phyloP scores from a whole-genome alignment of 2,888 invertebrate species.

The Cheilosia grossa region DNA sequence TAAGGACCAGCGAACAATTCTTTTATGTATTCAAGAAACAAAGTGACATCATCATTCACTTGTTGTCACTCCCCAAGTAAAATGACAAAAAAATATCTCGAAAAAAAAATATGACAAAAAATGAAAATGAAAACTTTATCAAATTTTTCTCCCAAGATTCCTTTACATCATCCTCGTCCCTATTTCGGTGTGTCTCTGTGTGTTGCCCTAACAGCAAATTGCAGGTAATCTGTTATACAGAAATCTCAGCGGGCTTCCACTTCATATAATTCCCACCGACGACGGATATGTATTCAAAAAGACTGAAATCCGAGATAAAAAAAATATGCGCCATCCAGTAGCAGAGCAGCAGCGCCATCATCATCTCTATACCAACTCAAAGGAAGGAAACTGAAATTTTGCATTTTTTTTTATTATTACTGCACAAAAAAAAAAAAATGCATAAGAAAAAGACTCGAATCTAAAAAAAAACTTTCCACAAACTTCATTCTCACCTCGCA shows the following conservation, averaged over 20 bases:
- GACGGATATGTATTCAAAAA: constrained; percentile 50
- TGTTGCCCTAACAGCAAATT: constrained; percentile 48
- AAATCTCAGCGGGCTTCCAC: constrained; percentile 66
- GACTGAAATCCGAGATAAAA: constrained; percentile 36
- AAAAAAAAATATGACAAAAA: constrained; percentile 35
- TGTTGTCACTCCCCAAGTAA: constrained; percentile 59
- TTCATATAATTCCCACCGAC: constrained; percentile 58
- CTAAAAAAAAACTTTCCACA: constrained; percentile 55
- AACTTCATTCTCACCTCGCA: constrained; percentile 16
- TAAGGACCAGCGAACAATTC: constrained; percentile 41
- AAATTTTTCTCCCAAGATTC: constrained; percentile 49
- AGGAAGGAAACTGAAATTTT: constrained; percentile 60
- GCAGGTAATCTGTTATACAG: constrained; percentile 69
- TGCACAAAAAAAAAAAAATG: constrained; percentile 20
- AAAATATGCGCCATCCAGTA: constrained; percentile 26
- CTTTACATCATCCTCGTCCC: neutral
- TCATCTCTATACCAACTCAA: neutral
- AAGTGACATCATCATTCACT: constrained; percentile 65
- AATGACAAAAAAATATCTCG: constrained; percentile 12
- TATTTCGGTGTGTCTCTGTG: constrained; percentile 26
- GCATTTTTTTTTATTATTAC: constrained; percentile 65
- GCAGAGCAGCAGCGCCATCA: constrained; percentile 1
- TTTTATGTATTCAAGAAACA: constrained; percentile 47
- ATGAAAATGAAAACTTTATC: constrained; percentile 70
- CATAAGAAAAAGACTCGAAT: constrained; percentile 22